These are phyloP conservation scores for Dendrocopos noguchii DNA, from an alignment of 2,113 vertebrate genomes.

Conservation along the genomic window DNA sequence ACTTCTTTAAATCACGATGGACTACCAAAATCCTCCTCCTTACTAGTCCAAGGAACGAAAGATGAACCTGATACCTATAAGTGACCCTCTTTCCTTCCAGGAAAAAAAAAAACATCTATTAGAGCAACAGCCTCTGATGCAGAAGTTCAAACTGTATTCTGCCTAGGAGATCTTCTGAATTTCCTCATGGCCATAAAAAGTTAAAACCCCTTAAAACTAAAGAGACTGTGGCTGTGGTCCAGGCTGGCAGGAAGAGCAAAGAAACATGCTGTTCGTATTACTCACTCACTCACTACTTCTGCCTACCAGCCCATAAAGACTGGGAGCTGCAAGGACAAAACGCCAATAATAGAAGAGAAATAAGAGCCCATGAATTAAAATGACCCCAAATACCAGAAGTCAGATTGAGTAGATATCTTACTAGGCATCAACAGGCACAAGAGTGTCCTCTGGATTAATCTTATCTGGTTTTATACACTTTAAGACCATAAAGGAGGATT, in stretches of 20 bases:
- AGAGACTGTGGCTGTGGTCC: background rate
- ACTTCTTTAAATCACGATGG: background rate
- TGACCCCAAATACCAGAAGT: conserved; percentile 14
- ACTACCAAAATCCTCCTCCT: background rate
- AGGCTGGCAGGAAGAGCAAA: background rate
- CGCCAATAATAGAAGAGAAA: conserved; percentile 24
- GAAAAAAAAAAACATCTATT: background rate
- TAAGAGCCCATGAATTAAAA: conserved; percentile 10
- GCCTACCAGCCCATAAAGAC: background rate
- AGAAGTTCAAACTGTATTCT: background rate
- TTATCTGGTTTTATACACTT: conserved; percentile 40
- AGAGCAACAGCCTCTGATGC: background rate
- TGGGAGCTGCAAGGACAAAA: conserved; percentile 15
- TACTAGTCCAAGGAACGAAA: background rate
- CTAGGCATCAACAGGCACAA: background rate
- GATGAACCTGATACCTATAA: fast-evolving
- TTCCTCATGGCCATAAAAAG: background rate
- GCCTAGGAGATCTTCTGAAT: background rate
- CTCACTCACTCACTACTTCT: conserved; percentile 6
- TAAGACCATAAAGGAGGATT: conserved; percentile 26
- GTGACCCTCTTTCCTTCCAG: background rate
- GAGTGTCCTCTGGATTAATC: conserved; percentile 32
- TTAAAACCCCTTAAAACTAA: background rate
- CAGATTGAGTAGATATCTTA: conserved; percentile 17
- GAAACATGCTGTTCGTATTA: conserved; percentile 7